Evolutionary conservation across 1,140 invertebrate genomes (phyloP).

Genomic region (Tetraneura akinire): DNA sequence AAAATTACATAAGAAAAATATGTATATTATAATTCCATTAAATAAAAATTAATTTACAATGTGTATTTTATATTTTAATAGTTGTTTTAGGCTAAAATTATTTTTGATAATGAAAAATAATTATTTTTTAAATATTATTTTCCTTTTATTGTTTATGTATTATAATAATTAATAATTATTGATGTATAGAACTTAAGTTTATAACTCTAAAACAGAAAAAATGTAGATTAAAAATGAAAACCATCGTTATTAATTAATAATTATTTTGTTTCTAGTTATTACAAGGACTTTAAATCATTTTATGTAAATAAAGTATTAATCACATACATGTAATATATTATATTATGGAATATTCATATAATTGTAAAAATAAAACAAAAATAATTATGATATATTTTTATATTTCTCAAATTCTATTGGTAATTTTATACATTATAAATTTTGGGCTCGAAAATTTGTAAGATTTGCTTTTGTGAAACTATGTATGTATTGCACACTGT

Average conservation of each 20-base stretch:
- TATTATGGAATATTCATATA: background rate
- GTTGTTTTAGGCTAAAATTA: background rate
- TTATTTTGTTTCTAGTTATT: background rate
- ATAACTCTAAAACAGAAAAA: background rate
- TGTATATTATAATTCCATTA: background rate
- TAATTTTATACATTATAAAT: too few species aligned
- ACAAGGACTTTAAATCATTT: background rate
- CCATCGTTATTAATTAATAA: background rate
- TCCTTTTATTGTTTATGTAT: background rate
- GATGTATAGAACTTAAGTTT: background rate
- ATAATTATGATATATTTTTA: background rate
- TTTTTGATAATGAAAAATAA: background rate
- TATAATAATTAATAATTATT: background rate
- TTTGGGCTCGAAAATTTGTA: too few species aligned
- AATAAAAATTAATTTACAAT: background rate
- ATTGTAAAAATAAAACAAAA: background rate
- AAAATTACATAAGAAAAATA: too few species aligned
- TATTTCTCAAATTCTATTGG: background rate
- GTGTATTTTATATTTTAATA: slow-evolving; percentile 12
- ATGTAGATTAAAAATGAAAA: background rate
- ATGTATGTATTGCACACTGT: too few species aligned
- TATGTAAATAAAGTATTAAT: background rate
- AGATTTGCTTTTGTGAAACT: too few species aligned
- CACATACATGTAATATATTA: too few species aligned
- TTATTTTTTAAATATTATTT: background rate